Evolutionary conservation across 2,113 vertebrate genomes (phyloP).

Genomic region (Terrapene triunguis): DNA sequence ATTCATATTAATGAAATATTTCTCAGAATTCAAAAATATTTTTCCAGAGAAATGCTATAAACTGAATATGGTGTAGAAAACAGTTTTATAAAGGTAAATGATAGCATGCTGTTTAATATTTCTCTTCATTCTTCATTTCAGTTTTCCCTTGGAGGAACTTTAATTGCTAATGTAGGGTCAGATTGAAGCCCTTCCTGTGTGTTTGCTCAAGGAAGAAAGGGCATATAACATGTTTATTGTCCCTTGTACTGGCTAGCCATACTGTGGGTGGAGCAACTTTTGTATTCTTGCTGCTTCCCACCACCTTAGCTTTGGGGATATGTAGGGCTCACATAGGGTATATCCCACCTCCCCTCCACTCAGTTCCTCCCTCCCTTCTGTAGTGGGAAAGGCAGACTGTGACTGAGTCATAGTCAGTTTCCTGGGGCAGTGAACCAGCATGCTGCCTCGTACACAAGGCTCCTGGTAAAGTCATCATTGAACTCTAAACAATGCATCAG

Average conservation of each 20-base stretch:
- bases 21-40: neutral
- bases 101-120: neutral
- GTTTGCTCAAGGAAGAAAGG: neutral
- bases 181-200: neutral
- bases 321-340: neutral
- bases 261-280: neutral
- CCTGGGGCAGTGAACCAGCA: neutral
- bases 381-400: neutral
- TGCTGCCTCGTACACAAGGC: neutral
- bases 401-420: neutral
- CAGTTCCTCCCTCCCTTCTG: too few relatives aligned
- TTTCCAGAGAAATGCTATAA: neutral
- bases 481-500: neutral
- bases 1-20: neutral
- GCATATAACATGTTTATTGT: neutral
- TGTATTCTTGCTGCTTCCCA: too few relatives aligned
- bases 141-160: neutral
- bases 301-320: neutral
- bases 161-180: neutral
- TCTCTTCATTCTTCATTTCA: neutral
- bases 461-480: neutral
- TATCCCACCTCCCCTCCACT: neutral
- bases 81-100: neutral
- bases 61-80: neutral
- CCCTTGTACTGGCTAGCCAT: neutral